Percentiles rank a stretch among this genome's conserved stretches.
These are phyloP conservation scores for Mythimna ferrago DNA, from an alignment of 2,888 invertebrate species.

Conservation along the genomic window DNA sequence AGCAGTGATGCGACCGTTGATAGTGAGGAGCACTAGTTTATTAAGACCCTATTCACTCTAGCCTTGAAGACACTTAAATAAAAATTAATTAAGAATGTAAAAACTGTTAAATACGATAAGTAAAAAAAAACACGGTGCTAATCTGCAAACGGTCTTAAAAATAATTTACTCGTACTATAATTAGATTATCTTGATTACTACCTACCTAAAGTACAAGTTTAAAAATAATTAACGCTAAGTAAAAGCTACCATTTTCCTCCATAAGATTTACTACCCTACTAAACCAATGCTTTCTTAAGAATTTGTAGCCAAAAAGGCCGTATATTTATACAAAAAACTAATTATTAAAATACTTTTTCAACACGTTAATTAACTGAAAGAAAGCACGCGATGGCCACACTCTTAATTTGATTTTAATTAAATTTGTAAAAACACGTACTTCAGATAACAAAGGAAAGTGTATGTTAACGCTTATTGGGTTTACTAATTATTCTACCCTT, in stretches of 20 bases:
- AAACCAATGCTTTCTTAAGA: slow-evolving; percentile 21
- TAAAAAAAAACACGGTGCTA: neutral
- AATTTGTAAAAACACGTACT: slow-evolving; percentile 45
- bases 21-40: neutral
- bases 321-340: slow-evolving; percentile 28
- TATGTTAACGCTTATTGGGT: slow-evolving; percentile 41
- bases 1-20: too few species aligned
- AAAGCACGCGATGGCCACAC: slow-evolving; percentile 50
- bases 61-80: too few species aligned
- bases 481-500: slow-evolving; percentile 37
- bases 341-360: slow-evolving; percentile 36
- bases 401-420: slow-evolving; percentile 54
- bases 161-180: neutral
- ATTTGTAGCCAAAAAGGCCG: slow-evolving; percentile 27
- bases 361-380: slow-evolving; percentile 48
- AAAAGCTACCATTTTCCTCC: slow-evolving; percentile 12
- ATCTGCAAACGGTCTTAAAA: neutral
- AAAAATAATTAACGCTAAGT: neutral
- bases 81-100: too few species aligned
- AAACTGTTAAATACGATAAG: neutral
- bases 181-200: neutral
- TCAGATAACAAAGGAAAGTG: slow-evolving; percentile 53
- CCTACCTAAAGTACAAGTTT: slow-evolving; percentile 1
- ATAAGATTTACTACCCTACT: slow-evolving; percentile 20
- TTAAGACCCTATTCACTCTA: too few species aligned